Base-by-base conservation (phyloP, 2,888 invertebrate genomes). In the Drosophila subquinaria region DNA sequence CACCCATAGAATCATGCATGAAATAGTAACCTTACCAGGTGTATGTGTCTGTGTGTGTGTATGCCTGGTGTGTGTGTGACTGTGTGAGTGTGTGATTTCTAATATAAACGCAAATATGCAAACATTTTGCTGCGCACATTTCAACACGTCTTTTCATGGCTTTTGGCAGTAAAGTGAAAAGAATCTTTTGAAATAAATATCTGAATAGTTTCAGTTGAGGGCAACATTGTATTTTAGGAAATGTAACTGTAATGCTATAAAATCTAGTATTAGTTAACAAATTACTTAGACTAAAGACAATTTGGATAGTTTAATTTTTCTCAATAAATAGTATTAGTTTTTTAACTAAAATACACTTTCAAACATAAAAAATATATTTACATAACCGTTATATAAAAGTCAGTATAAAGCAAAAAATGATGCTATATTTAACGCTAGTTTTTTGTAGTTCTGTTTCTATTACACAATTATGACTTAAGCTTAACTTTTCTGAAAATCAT, bases 71-170 rank as follows among this genome's bases (percentile, higher is more conserved):
- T 43, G 38, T 23, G 42, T 27, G 47, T 67, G 43, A n/a, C n/a
- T 59, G 55, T 50, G 11, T 60, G 38, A 60, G 57, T 73, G 62
- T 66, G 51, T 67, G 73, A 69, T 73, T 79, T 79, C 59, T 73
- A 71, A 78, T 80, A 86, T 78, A 69, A 74, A 71, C 59, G 62
- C 53, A 86, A 80, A 75, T 73, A 81, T 65, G 78, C 66, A 80
- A 75, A 81, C 75, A 75, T 78, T 78, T 56, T 66, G 52, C 47
- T 66, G 55, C n/a, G 59, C 62, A 62, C 79, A 76, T 76, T 69
- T 76, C 64, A 48, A 63, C 57, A 69, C 61, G 59, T 66, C 69
- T 82, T 74, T 74, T 79, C 62, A 62, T 50, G 45, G 61, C 76
- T 60, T 67, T 45, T 36, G 56, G 45, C 69, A 57, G 48, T 60